Conservation (phyloP, 2,797 vertebrate genomes). For the Pterois miles region DNA sequence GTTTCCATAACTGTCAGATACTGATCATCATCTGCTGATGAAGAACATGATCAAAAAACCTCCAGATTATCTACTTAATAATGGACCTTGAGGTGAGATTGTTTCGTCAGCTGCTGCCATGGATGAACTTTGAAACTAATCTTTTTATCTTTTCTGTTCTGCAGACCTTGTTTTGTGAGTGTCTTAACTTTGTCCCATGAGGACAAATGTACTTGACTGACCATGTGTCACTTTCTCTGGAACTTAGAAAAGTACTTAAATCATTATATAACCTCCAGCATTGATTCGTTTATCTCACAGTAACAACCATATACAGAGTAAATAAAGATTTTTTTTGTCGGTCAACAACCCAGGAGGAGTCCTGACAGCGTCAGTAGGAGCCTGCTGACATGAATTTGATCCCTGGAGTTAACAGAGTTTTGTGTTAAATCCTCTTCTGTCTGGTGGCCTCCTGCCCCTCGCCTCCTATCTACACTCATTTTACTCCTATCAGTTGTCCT, state of each 20-base stretch:
- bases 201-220: background rate
- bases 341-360: background rate
- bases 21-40: too few species aligned
- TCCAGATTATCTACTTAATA: too few species aligned
- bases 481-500: conserved; percentile 4
- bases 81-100: too few species aligned
- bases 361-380: background rate
- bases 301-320: background rate
- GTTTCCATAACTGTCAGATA: too few species aligned
- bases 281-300: background rate
- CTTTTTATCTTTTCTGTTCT: background rate
- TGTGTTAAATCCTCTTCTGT: conserved; percentile 7
- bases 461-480: background rate
- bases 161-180: background rate
- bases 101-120: background rate
- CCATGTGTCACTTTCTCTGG: background rate
- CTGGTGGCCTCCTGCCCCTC: background rate
- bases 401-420: background rate
- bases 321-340: background rate
- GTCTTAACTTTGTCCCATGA: background rate
- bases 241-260: background rate
- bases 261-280: background rate
- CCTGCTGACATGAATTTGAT: background rate
- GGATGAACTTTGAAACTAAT: background rate
- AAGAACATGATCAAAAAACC: too few species aligned